Base-by-base conservation (phyloP, 2,888 invertebrate species). In the Callyntrura sp. region DNA sequence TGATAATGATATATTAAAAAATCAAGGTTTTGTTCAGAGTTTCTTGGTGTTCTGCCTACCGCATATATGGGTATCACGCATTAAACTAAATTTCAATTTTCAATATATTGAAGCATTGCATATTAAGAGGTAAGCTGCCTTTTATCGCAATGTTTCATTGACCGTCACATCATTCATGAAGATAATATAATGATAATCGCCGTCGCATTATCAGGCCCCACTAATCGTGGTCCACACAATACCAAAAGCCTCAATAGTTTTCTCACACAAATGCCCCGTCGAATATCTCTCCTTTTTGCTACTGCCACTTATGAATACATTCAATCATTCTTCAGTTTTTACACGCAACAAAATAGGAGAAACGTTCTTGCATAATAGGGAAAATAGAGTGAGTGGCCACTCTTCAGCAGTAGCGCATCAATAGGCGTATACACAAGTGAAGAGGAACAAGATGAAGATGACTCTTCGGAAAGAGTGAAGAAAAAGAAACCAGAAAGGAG, bases 401-500 rank as follows among this genome's bases (percentile, higher is more conserved):
- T 73, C 43, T 28, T 73, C 76, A 55, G 35, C 35, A 35, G 35
- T 28, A 68, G 84, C 81, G 60, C 84, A 88, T 78, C 85, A 81
- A 89, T 81, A 68, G 85, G n/a, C 48, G 76, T 84, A 84, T 60
- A 73, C 35, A 83, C 20, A 83, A 62, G 28, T 35, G 85, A 68
- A 70, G 57, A 83, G 60, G 65, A 84, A 48, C 20, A 73, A 43
- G 76, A 88, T 73, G 88, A 88, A 20, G 68, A 89, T 85, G 89
- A 89, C 68, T 78, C 23, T 51, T 76, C 76, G 23, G 51, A 76
- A 70, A 45, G 70, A 43, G n/a, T 25, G 25, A 65, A 25, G 28
- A 28, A 43, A n/a, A 35, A 68, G 23, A 17, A 68, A 43, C 28
- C 11, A 65, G 43, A 20, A 88, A 55, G 51, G 65, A 43, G 20